phyloP scores from a whole-genome alignment of 2,113 vertebrate species.

The Zosterops hypoxanthus region DNA sequence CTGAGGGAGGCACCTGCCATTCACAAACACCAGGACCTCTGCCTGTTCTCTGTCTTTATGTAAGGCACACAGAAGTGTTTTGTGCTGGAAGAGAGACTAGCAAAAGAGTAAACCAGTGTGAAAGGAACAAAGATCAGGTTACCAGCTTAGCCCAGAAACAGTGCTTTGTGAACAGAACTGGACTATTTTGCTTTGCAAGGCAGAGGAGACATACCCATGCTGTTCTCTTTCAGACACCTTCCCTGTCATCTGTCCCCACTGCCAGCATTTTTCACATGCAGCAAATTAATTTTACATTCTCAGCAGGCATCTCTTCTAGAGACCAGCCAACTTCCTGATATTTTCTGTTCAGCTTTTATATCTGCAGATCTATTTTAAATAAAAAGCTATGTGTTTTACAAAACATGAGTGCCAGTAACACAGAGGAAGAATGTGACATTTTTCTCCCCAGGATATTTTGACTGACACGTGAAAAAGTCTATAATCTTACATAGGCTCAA shows the following conservation, averaged over 20 bases:
- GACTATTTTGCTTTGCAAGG: background rate
- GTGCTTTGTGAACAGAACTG: background rate
- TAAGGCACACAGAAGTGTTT: background rate
- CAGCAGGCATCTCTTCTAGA: conserved; percentile 48
- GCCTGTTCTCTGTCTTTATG: background rate
- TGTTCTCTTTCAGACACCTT: conserved; percentile 23
- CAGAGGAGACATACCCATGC: background rate
- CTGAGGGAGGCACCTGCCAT: background rate
- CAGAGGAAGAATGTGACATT: conserved; percentile 63
- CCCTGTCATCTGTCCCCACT: conserved; percentile 47
- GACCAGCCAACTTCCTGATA: conserved; percentile 54
- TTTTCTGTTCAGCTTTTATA: conserved; percentile 49
- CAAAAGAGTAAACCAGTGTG: background rate
- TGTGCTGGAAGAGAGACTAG: background rate
- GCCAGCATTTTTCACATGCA: conserved; percentile 48
- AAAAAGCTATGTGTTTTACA: conserved; percentile 62
- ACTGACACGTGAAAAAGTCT: conserved; percentile 66
- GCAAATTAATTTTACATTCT: conserved; percentile 61
- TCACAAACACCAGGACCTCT: background rate
- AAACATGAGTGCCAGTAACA: conserved; percentile 56
- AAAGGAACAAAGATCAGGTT: background rate
- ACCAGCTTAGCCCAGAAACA: background rate
- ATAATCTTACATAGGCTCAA: conserved; percentile 64
- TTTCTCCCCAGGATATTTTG: conserved; percentile 68
- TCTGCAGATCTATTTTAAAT: conserved; percentile 62